phyloP scores from a whole-genome alignment of 2,888 invertebrate species.

The Cylloceria caligata region DNA sequence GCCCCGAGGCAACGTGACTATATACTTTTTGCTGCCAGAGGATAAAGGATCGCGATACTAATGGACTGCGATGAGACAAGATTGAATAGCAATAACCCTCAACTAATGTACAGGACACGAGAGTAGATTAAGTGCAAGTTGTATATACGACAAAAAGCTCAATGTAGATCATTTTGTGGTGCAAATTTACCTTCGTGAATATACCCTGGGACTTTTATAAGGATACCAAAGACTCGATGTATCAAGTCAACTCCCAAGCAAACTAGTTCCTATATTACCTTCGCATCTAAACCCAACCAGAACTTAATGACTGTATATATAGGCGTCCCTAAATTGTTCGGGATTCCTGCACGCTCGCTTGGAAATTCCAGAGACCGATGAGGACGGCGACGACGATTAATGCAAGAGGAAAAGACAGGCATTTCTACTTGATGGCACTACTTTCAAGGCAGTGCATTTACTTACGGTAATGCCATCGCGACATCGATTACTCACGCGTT shows the following conservation, averaged over 20 bases:
- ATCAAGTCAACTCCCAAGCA: conserved; percentile 35
- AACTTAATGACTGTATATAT: conserved; percentile 67
- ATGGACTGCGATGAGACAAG: conserved; percentile 63
- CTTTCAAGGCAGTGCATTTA: conserved; percentile 39
- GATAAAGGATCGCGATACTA: conserved; percentile 92
- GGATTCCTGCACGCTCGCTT: conserved; percentile 59
- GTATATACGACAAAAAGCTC: conserved; percentile 5
- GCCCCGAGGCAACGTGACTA: conserved; percentile 89
- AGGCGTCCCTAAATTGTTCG: conserved; percentile 66
- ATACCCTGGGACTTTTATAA: conserved; percentile 22
- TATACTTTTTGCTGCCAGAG: conserved; percentile 96
- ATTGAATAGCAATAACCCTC: background rate
- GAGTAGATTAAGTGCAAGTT: background rate
- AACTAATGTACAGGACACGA: background rate
- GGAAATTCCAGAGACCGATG: conserved; percentile 47
- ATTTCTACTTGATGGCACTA: conserved; percentile 36
- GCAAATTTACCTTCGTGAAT: conserved; percentile 16
- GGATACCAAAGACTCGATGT: conserved; percentile 25
- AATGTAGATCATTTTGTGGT: conserved; percentile 11
- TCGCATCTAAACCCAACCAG: conserved; percentile 35
- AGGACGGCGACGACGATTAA: conserved; percentile 46
- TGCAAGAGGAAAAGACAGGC: conserved; percentile 26
- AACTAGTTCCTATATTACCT: conserved; percentile 56
- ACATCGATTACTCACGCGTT: conserved; percentile 17
- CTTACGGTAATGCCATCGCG: conserved; percentile 34